These are phyloP conservation scores for Heteromormyrus szaboi DNA, from an alignment of 2,797 vertebrate genomes.

Conservation along the genomic window DNA sequence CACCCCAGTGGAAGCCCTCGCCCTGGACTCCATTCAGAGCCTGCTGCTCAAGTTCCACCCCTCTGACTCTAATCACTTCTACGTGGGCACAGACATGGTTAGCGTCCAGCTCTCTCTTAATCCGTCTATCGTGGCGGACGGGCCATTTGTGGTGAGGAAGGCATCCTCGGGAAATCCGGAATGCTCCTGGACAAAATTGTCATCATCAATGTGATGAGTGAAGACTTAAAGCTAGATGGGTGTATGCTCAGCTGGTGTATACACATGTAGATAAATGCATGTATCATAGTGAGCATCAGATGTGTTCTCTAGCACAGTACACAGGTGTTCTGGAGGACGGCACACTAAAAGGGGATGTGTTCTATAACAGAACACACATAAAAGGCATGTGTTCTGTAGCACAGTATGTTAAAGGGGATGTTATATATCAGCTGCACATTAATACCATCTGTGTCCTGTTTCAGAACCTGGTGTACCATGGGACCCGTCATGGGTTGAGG, in stretches of 20 bases:
- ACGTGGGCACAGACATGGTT: constrained; percentile 84
- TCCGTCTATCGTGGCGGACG: neutral
- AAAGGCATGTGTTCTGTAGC: neutral
- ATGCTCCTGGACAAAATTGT: neutral
- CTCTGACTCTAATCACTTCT: constrained; percentile 78
- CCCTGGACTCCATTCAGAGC: constrained; percentile 52
- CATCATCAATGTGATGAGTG: neutral
- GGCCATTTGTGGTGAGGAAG: neutral
- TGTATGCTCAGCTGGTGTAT: neutral
- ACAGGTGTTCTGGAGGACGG: neutral
- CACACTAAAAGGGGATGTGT: neutral
- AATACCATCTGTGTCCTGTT: constrained; percentile 11
- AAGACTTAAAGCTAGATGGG: neutral
- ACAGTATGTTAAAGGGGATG: neutral
- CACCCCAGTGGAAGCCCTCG: constrained; percentile 14
- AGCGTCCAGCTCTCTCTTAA: constrained; percentile 40
- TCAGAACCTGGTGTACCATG: constrained; percentile 78
- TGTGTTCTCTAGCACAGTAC: neutral
- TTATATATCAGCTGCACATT: neutral
- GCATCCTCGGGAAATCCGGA: neutral
- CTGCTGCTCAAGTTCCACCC: constrained; percentile 77
- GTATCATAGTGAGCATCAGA: neutral
- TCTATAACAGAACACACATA: neutral
- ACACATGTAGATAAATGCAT: neutral
- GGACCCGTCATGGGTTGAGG: constrained; percentile 73